Evolutionary conservation across 2,113 vertebrate genomes (phyloP).

Genomic region (Datnioides undecimradiatus): DNA sequence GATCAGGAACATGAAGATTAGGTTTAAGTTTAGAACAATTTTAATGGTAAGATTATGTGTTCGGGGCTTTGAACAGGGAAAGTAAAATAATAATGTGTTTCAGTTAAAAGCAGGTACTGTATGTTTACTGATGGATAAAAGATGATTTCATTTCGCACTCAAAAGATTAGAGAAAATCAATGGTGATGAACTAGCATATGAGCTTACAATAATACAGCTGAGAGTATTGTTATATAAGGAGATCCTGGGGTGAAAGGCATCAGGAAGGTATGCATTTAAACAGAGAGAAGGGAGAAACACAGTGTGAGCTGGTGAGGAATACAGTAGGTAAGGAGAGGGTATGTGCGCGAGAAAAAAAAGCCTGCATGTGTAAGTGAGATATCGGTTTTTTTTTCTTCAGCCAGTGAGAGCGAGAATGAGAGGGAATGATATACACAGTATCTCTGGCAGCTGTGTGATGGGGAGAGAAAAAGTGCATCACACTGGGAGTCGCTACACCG

Average conservation of each 20-base stretch:
- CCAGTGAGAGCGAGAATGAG: conserved; percentile 46
- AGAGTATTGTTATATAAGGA: conserved; percentile 31
- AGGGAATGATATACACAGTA: conserved; percentile 64
- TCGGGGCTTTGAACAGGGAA: not conserved
- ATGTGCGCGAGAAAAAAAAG: conserved; percentile 23
- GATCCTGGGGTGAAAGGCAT: not conserved
- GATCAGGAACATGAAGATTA: conserved; percentile 42
- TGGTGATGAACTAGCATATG: not conserved
- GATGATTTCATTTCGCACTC: too few species aligned
- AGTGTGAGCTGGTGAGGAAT: conserved; percentile 4
- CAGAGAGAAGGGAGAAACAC: conserved; percentile 20
- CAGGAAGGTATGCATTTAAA: not conserved
- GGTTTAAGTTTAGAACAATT: conserved; percentile 5
- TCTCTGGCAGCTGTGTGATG: conserved; percentile 71
- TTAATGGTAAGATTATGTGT: conserved; percentile 31
- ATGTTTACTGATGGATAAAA: conserved; percentile 5
- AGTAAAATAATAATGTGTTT: conserved; percentile 4
- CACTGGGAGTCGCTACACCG: conserved; percentile 61
- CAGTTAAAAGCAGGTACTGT: conserved; percentile 5
- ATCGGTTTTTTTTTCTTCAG: conserved; percentile 19
- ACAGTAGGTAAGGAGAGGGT: conserved; percentile 8
- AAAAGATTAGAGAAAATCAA: conserved; percentile 38
- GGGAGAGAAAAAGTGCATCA: conserved; percentile 65
- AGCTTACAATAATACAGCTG: conserved; percentile 16
- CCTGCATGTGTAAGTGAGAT: conserved; percentile 45